Base-by-base conservation (phyloP, 2,888 invertebrate species). In the Callyntrura sp. region DNA sequence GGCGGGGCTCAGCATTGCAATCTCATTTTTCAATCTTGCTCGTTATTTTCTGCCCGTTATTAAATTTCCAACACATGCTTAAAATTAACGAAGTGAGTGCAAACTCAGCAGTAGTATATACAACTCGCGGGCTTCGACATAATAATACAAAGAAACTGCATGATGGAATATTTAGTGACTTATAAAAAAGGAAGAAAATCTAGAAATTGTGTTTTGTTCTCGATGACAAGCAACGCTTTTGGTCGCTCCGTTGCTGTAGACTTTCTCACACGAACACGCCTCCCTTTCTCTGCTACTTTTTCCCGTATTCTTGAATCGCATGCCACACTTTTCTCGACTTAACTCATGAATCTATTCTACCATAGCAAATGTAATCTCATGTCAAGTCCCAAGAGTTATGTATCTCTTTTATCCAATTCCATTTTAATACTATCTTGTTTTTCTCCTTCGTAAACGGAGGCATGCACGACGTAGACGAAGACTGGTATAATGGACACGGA, bases 331-430 rank as follows among this genome's bases (percentile, higher is more conserved):
- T 57, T 81, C 81, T 43, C 43, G 25, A 8, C 48, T 5, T 4
- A 62, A 65, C 48, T 84, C 84, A 84, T 84, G 70, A 23, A 84
- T 70, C 25, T 65, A 65, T 79, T 86, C 79, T n/a, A 81, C 51
- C 87, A 51, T 70, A 82, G 87, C 14, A 87, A 87, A 87, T 87
- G 87, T 87, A 87, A 87, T 87, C 87, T 81, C 68, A 73, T 85
- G 87, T 87, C 87, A 87, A 87, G 81, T 87, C 87, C 87, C 87
- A 87, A 87, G 87, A 87, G 87, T 87, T 87, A 87, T 87, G 87
- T 87, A 87, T 87, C 55, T 60, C 83, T 60, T 87, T 81, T 87
- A 65, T 87, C 87, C 87, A 79, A 87, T 70, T 87, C 68, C 73
- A 87, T 87, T 87, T 87, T 87, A 87, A 70, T 87, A 12, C 81